phyloP scores from a whole-genome alignment of 2,797 vertebrate species.

The Cirrhinus molitorella region DNA sequence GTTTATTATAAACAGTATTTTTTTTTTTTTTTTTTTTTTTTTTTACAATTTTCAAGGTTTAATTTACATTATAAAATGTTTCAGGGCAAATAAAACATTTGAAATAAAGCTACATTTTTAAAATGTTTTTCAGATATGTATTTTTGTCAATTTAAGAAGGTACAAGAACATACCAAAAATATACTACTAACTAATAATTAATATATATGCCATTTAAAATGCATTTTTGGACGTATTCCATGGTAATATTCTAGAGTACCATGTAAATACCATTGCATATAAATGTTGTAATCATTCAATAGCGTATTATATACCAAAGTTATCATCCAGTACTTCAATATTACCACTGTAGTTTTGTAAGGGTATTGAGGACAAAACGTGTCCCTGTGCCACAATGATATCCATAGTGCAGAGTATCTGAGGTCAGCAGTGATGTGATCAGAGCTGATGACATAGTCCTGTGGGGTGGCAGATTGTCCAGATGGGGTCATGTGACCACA shows the following conservation, averaged over 20 bases:
- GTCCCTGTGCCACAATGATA: not conserved
- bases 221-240: not conserved
- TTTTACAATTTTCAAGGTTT: not conserved
- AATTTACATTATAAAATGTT: not conserved
- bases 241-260: not conserved
- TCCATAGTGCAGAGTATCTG: not conserved
- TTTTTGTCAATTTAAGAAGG: not conserved
- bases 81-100: not conserved
- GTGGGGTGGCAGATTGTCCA: not conserved
- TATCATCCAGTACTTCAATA: not conserved
- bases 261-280: not conserved
- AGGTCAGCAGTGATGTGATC: not conserved
- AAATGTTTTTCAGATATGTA: not conserved
- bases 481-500: conserved; percentile 43
- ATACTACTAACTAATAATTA: no score
- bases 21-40: no score
- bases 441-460: conserved; percentile 20
- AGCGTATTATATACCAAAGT: not conserved
- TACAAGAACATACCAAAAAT: not conserved
- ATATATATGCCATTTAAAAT: not conserved
- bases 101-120: not conserved
- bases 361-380: not conserved
- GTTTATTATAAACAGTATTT: no score
- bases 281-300: not conserved
- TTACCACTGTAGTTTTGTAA: not conserved